These are phyloP conservation scores for Sisyra nigra DNA, from an alignment of 2,888 invertebrate species.

Conservation along the genomic window DNA sequence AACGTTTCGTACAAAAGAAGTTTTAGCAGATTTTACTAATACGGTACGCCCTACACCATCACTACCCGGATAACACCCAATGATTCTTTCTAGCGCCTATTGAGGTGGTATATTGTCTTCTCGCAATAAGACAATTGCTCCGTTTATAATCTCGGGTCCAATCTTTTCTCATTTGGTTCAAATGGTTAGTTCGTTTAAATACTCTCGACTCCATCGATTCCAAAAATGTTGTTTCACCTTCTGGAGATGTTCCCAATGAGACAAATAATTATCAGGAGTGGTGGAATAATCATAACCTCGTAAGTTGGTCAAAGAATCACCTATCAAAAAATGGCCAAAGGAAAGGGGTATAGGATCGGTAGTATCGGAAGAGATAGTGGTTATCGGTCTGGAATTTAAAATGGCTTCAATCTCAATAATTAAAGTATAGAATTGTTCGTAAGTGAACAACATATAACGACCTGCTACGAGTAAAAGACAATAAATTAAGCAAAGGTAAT, in stretches of 20 bases:
- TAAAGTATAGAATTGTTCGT: slow-evolving; percentile 2
- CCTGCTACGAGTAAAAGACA: background rate
- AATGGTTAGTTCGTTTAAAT: slow-evolving; percentile 12
- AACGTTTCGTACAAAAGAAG: too few species aligned
- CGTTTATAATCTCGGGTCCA: too few species aligned
- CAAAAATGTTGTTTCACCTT: slow-evolving; percentile 12
- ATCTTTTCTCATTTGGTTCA: too few species aligned
- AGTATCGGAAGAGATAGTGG: too few species aligned
- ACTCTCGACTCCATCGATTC: slow-evolving; percentile 12
- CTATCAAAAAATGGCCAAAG: slow-evolving; percentile 12
- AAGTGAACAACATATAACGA: too few species aligned
- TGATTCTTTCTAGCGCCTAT: background rate
- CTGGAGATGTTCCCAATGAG: slow-evolving; percentile 12
- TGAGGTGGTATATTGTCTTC: background rate
- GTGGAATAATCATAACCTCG: slow-evolving; percentile 5
- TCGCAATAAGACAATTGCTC: too few species aligned
- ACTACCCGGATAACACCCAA: too few species aligned
- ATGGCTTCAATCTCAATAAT: slow-evolving; percentile 2
- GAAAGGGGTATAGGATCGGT: too few species aligned
- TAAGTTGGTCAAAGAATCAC: too few species aligned
- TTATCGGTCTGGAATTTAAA: too few species aligned
- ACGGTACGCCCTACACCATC: too few species aligned
- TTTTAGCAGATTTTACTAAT: too few species aligned
- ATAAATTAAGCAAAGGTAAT: background rate
- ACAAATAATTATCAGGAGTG: slow-evolving; percentile 10